phyloP scores from a whole-genome alignment of 2,113 vertebrate species.

The Isichthys henryi region DNA sequence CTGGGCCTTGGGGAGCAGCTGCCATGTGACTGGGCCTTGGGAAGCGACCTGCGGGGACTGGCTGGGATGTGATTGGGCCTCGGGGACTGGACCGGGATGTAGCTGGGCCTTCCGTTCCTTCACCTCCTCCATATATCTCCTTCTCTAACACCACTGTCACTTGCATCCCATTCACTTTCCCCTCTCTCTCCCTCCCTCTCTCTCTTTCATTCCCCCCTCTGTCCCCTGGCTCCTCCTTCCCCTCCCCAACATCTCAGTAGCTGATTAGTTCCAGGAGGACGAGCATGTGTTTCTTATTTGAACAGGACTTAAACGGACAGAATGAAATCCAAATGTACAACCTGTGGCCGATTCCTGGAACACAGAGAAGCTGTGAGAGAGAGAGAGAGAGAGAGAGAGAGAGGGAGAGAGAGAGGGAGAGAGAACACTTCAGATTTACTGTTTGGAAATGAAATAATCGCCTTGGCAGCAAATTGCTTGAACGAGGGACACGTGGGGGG shows the following conservation, averaged over 20 bases:
- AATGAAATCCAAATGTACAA: slow-evolving; percentile 47
- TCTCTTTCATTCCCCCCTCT: neutral
- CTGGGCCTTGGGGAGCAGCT: no score
- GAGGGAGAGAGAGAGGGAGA: neutral
- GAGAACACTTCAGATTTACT: slow-evolving; percentile 41
- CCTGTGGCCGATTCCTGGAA: slow-evolving; percentile 26
- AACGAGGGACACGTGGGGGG: neutral
- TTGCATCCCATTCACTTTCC: neutral
- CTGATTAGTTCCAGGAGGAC: slow-evolving; percentile 40
- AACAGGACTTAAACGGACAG: slow-evolving; percentile 31
- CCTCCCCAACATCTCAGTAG: slow-evolving; percentile 28
- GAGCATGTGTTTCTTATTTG: slow-evolving; percentile 46
- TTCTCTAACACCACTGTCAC: neutral
- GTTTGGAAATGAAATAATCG: slow-evolving; percentile 40
- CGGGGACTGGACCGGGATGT: neutral
- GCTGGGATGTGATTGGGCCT: neutral
- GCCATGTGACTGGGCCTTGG: neutral
- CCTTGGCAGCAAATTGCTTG: slow-evolving; percentile 22
- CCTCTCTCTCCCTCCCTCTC: neutral
- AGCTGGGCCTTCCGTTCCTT: neutral
- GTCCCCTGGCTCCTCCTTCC: slow-evolving; percentile 11
- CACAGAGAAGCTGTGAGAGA: neutral
- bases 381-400: neutral
- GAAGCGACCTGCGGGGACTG: neutral
- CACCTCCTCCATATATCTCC: neutral